Percentiles rank a stretch among this genome's conserved stretches.
These are phyloP conservation scores for Pammene fasciana DNA, from an alignment of 2,888 invertebrate species.

Conservation along the genomic window DNA sequence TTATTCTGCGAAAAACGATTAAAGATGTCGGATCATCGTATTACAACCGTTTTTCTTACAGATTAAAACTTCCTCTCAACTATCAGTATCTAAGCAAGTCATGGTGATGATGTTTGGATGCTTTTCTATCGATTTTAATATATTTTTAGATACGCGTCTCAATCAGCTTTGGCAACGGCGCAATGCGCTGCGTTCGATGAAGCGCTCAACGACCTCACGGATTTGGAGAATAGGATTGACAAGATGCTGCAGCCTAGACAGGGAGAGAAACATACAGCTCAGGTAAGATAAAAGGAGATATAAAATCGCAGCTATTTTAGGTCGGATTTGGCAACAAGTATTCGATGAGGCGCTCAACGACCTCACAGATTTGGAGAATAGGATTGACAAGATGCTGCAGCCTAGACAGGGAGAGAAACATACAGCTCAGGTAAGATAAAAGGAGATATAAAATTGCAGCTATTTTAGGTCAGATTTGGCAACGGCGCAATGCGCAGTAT, in stretches of 20 bases:
- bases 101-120: no score
- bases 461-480: no score
- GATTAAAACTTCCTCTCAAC: no score
- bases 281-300: not conserved
- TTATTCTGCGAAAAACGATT: no score
- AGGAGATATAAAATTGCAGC: not conserved
- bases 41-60: no score
- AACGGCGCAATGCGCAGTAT: slow-evolving; percentile 59
- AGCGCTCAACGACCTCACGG: slow-evolving; percentile 59
- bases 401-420: slow-evolving; percentile 35
- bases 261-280: not conserved
- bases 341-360: slow-evolving; percentile 62
- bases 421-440: not conserved
- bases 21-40: no score
- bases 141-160: slow-evolving; percentile 63
- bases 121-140: not conserved
- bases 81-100: no score
- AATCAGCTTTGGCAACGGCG: slow-evolving; percentile 62
- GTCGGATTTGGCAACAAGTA: no score
- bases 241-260: slow-evolving; percentile 50
- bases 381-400: slow-evolving; percentile 55
- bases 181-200: slow-evolving; percentile 62
- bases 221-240: slow-evolving; percentile 58
- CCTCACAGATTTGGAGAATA: slow-evolving; percentile 58
- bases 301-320: not conserved